Evolutionary conservation across 2,888 invertebrate genomes (phyloP), one percentile per base, ranked within the genome.

Genomic region (Pristionchus mayeri): DNA sequence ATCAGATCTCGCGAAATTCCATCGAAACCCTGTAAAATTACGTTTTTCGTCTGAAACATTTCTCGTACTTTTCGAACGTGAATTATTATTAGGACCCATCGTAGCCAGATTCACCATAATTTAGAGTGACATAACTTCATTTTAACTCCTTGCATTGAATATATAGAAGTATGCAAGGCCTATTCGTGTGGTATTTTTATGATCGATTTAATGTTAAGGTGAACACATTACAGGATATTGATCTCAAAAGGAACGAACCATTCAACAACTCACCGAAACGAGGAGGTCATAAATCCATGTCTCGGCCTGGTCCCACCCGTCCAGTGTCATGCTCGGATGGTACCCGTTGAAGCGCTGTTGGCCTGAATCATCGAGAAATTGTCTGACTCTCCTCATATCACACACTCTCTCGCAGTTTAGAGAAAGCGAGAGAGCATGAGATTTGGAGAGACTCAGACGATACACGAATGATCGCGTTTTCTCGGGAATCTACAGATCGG

Each of bases 311-410:
- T 30, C 13, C 63, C 63, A 67, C 6, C 63, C 63, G 2, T 67
- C 30, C 6, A 67, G 37, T 3, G 63, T 67, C 34, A 30, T 9
- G 2, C 34, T 16, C 27, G 34, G 37, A 30, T 67, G 34, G 18
- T 67, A 67, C 16, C 30, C 63, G 18, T 67, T 30, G 37, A 67
- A 67, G 16, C 63, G 63, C 27, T 67, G 63, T 30, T 67, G 63
- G 30, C 63, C 63, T 67, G 13, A 67, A 30, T 11, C 13, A 4
- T 13, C n/a, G n/a, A n/a, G n/a, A n/a, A n/a, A n/a, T n/a, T n/a
- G n/a, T n/a, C n/a, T n/a, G n/a, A n/a, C n/a, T n/a, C n/a, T n/a
- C n/a, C n/a, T n/a, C n/a, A n/a, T n/a, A n/a, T n/a, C n/a, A n/a
- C n/a, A n/a, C n/a, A n/a, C n/a, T n/a, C n/a, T n/a, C n/a, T n/a